These are phyloP conservation scores for Balaeniceps rex DNA, from an alignment of 2,113 vertebrate species.

Conservation along the genomic window DNA sequence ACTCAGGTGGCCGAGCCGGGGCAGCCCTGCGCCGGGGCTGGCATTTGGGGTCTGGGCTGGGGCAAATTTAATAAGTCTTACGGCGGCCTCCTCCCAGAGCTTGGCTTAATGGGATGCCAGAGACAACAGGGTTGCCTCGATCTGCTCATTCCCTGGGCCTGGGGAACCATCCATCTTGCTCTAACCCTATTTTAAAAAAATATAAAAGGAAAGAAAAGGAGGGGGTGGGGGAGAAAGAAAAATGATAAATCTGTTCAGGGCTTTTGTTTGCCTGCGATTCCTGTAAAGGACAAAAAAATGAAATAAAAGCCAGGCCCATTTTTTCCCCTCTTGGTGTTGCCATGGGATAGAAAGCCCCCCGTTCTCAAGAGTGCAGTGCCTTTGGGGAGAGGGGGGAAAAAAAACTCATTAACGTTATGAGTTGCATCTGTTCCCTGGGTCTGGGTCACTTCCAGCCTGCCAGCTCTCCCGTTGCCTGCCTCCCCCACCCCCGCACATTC, in stretches of 20 bases:
- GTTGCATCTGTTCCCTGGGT: constrained; percentile 52
- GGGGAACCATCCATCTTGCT: constrained; percentile 64
- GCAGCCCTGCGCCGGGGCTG: neutral
- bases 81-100: neutral
- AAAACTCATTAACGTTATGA: neutral
- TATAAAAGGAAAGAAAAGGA: constrained; percentile 66
- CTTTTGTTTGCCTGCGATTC: constrained; percentile 55
- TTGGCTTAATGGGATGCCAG: constrained; percentile 48
- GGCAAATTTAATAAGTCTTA: neutral
- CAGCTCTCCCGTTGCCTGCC: neutral
- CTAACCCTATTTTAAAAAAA: constrained; percentile 59
- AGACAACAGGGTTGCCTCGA: neutral
- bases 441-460: neutral
- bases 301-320: constrained; percentile 45
- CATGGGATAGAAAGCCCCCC: constrained; percentile 53
- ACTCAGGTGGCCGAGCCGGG: neutral
- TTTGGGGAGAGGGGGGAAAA: constrained; percentile 7
- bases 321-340: constrained; percentile 52
- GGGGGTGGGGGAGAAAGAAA: constrained; percentile 49
- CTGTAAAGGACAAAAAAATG: constrained; percentile 56
- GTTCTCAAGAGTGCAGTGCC: constrained; percentile 1
- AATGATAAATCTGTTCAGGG: constrained; percentile 42
- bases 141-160: constrained; percentile 16
- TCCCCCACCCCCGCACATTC: neutral
- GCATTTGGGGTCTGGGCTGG: neutral